Conservation (phyloP, 2,888 invertebrate genomes). For the Chironomus tentans region DNA sequence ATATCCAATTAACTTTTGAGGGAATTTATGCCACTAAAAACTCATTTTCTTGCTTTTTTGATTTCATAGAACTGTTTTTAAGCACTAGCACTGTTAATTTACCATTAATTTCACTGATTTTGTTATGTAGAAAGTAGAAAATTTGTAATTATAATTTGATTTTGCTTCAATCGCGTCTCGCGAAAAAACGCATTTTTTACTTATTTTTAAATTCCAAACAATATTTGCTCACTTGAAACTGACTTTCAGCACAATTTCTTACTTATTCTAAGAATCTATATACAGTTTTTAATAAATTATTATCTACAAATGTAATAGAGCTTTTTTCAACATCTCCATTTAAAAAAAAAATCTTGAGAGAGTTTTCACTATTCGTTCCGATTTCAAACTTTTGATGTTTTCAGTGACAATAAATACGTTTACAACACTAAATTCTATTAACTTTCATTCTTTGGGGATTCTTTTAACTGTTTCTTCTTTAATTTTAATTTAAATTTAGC, state of each 20-base stretch:
- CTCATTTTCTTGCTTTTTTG: background rate
- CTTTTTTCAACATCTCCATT: conserved; percentile 26
- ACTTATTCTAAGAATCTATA: conserved; percentile 18
- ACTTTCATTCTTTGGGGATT: conserved; percentile 26
- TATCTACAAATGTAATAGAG: conserved; percentile 21
- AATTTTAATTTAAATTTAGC: conserved; percentile 24
- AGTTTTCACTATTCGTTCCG: conserved; percentile 17
- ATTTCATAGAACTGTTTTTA: background rate
- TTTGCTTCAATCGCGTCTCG: conserved; percentile 22
- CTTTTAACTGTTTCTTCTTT: conserved; percentile 13
- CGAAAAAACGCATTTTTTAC: conserved; percentile 12
- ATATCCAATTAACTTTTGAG: background rate
- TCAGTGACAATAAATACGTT: conserved; percentile 23
- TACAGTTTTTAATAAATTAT: conserved; percentile 23
- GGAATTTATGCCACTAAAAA: background rate
- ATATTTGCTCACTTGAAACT: background rate
- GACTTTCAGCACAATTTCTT: conserved; percentile 3
- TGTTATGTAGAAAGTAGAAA: conserved; percentile 1
- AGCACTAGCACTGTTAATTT: background rate
- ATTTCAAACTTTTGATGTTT: conserved; percentile 23
- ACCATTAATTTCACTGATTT: conserved; percentile 17
- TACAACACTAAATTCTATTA: conserved; percentile 22
- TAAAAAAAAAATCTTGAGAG: conserved; percentile 17
- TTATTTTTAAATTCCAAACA: background rate
- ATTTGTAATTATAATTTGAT: conserved; percentile 14